Percentiles rank a stretch among this genome's conserved stretches.
Evolutionary conservation across 92 coral and sea anemone species (phyloP).

Genomic region (Bergia sp.): DNA sequence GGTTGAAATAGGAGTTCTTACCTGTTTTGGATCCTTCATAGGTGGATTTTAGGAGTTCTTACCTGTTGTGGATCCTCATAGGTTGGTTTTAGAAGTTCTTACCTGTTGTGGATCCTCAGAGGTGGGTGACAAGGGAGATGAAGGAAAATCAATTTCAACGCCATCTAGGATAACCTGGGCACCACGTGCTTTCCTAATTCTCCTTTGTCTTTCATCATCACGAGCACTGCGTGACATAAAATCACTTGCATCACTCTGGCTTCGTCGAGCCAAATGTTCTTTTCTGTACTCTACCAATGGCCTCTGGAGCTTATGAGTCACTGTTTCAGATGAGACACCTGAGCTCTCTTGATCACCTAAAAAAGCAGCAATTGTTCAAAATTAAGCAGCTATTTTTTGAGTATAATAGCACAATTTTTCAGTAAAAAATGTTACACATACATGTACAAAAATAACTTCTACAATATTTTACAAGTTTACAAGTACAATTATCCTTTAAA

Average conservation of each 20-base stretch:
- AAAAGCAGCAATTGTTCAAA: background rate
- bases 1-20: no score
- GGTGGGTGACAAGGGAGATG: constrained; percentile 75
- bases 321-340: constrained; percentile 45
- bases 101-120: constrained; percentile 13
- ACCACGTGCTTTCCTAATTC: constrained; percentile 74
- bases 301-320: constrained; percentile 40
- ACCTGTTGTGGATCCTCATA: no score
- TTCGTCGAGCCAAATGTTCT: constrained; percentile 58
- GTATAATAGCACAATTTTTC: no score
- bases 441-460: no score
- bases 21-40: no score
- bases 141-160: constrained; percentile 73
- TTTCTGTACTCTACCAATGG: constrained; percentile 50
- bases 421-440: no score
- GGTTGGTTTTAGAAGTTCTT: background rate
- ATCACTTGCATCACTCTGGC: constrained; percentile 66
- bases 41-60: no score
- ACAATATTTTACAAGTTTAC: no score
- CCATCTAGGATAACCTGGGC: constrained; percentile 80
- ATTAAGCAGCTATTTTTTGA: no score
- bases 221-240: constrained; percentile 20
- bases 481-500: no score
- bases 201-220: constrained; percentile 69
- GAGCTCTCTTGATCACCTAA: constrained; percentile 76